Evolutionary conservation across 2,113 vertebrate genomes (phyloP).

Genomic region (Zosterops hypoxanthus): DNA sequence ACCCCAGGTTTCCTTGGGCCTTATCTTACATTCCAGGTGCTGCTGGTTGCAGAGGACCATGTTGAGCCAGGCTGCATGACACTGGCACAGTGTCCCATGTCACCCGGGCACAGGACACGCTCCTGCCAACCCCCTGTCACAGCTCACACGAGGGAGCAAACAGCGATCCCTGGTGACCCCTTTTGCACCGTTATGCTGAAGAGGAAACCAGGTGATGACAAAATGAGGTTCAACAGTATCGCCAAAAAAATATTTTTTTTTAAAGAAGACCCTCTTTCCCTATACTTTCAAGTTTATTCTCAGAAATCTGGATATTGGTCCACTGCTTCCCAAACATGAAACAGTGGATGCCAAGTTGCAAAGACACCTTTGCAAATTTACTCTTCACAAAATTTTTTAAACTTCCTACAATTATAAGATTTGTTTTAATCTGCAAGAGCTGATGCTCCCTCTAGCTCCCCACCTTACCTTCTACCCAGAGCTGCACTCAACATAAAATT

Average conservation of each 20-base stretch:
- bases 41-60: rapidly evolving
- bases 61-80: rapidly evolving
- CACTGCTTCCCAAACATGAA: background rate
- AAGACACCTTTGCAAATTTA: background rate
- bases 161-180: background rate
- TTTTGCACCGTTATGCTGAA: too few species aligned
- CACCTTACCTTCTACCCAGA: background rate
- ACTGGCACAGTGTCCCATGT: rapidly evolving
- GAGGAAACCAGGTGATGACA: background rate
- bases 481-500: background rate
- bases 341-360: background rate
- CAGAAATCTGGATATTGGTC: background rate
- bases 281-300: background rate
- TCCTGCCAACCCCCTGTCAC: too few species aligned
- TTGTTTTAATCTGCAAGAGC: background rate
- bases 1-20: background rate
- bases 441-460: background rate
- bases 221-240: background rate
- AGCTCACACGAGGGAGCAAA: background rate
- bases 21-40: rapidly evolving
- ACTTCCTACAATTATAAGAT: background rate
- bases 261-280: background rate
- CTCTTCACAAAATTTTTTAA: rapidly evolving
- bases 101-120: rapidly evolving
- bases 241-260: background rate